Conservation (phyloP, 2,113 vertebrate genomes). For the Dicrurus megarhynchus region DNA sequence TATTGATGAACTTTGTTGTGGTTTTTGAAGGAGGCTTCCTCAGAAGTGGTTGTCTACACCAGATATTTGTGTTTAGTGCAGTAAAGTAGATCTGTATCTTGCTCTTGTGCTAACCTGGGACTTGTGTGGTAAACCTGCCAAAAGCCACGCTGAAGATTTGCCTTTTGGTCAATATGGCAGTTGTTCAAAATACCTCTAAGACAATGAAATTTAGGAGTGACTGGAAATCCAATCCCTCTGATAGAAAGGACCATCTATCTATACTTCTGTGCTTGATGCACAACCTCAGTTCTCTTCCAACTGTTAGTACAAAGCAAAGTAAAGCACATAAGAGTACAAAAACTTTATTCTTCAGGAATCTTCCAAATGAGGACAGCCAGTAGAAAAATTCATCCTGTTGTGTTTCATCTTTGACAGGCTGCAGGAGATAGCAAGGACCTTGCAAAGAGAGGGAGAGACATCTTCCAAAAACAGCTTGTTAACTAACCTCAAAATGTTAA, state of each 20-base stretch:
- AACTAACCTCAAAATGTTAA: not conserved
- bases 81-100: not conserved
- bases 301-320: not conserved
- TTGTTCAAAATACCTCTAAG: not conserved
- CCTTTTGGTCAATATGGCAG: not conserved
- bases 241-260: not conserved
- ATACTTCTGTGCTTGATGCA: not conserved
- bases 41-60: not conserved
- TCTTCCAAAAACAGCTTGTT: not conserved
- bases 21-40: not conserved
- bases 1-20: not conserved
- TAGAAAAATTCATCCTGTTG: not conserved
- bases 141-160: not conserved
- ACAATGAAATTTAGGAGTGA: not conserved
- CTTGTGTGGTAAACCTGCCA: not conserved
- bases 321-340: not conserved
- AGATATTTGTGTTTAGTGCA: not conserved
- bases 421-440: not conserved
- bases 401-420: not conserved
- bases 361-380: not conserved
- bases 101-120: not conserved
- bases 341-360: not conserved
- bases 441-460: not conserved
- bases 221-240: not conserved
- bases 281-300: not conserved